A percentile compares a stretch with the other conserved stretches of the same genome.
phyloP scores from a whole-genome alignment of 2,888 invertebrate species.

The Amblyjoppa fuscipennis region DNA sequence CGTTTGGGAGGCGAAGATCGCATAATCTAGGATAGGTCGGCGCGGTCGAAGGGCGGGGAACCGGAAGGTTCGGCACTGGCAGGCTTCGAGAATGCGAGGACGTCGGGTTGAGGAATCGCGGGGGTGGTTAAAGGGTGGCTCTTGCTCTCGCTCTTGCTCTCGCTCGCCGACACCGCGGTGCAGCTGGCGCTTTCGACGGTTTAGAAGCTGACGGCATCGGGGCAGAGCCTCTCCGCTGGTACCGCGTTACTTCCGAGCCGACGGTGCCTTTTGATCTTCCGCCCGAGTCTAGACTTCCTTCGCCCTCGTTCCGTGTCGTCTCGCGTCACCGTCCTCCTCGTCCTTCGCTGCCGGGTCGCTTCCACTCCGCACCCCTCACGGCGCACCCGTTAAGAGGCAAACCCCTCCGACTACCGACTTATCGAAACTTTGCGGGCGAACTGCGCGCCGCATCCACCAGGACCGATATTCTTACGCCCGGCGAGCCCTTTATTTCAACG shows the following conservation, averaged over 20 bases:
- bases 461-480: conserved; percentile 72
- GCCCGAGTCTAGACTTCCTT: conserved; percentile 79
- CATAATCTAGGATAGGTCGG: conserved; percentile 67
- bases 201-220: conserved; percentile 19
- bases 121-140: neutral
- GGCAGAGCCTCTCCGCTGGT: conserved; percentile 48
- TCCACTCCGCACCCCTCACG: conserved; percentile 23
- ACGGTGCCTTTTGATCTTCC: conserved; percentile 81
- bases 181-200: conserved; percentile 54
- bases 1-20: conserved; percentile 71
- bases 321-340: conserved; percentile 1
- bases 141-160: neutral
- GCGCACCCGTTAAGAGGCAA: conserved; percentile 72
- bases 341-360: conserved; percentile 9
- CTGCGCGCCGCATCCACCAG: conserved; percentile 16
- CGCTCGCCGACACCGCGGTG: conserved; percentile 53
- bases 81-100: conserved; percentile 27
- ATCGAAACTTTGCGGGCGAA: conserved; percentile 79
- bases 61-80: conserved; percentile 37
- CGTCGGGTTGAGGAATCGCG: conserved; percentile 26
- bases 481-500: conserved; percentile 36
- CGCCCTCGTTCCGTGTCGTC: conserved; percentile 26
- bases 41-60: conserved; percentile 54
- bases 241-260: conserved; percentile 81
- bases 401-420: conserved; percentile 78